Base-by-base conservation (phyloP, 2,888 invertebrate genomes). In the Tineola bisselliella region DNA sequence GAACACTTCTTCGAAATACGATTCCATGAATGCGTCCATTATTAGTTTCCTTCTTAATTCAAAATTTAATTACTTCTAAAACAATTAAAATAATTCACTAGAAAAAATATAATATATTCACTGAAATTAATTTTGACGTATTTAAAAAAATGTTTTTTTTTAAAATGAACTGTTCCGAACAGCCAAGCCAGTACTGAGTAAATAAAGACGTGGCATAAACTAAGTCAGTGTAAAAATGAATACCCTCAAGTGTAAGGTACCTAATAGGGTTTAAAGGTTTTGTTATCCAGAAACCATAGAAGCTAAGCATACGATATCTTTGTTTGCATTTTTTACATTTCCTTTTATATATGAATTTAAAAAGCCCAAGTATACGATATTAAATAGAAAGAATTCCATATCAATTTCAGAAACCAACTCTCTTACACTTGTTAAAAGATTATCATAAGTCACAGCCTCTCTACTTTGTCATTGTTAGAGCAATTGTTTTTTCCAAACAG, bases 1-100 rank as follows among this genome's bases (percentile, higher is more conserved):
- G 71, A 95, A 94, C 57, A 93, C 89, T 72, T 90, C 89, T 66
- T 94, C 93, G 70, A 93, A 94, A 81, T 94, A 94, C 73, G 90
- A 92, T 66, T 93, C 91, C 79, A 95, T 91, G 67, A 94, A 89
- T 65, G 90, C 89, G 77, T 94, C 94, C 94, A 94, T 94, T 63
- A 3, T 17, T 15, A 38, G 10, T 38, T 38, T 6, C 10, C n/a
- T 38, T 38, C 10, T 38, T 38, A 38, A 10, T 38, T 38, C 38
- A 1, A 6, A 25, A 25, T 25, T 25, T 6, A 25, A 25, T 4
- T 4, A 4, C 25, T 25, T 25, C 25, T 25, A 25, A 25, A 25
- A 25, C 6, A 25, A 4, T 4, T 25, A 25, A 25, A 25, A 25
- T 25, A 25, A 25, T 4, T 25, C 25, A 25, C 25, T 25, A 25